A percentile compares a stretch with the other conserved stretches of the same genome.
phyloP scores from a whole-genome alignment of 64 coral and sea anemone species.

The Hydrozoanthus tunicans region DNA sequence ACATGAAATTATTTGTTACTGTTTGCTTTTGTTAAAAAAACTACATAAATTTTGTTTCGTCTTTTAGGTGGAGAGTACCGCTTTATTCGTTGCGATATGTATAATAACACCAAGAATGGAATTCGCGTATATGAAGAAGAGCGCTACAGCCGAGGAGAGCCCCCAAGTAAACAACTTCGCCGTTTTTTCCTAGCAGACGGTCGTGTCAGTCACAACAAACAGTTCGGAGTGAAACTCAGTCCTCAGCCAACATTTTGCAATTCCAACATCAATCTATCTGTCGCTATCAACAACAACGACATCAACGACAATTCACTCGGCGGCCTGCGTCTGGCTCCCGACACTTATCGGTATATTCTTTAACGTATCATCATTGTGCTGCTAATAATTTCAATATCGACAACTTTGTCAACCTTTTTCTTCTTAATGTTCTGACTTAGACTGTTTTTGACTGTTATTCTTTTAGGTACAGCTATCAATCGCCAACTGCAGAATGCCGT shows the following conservation, averaged over 20 bases:
- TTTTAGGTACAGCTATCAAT: constrained; percentile 6
- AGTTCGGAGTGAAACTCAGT: constrained; percentile 60
- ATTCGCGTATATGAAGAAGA: constrained; percentile 55
- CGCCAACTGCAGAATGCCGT: constrained; percentile 26
- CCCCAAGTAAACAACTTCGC: constrained; percentile 44
- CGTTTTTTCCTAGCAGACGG: constrained; percentile 23
- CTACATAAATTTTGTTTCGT: not conserved
- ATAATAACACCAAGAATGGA: constrained; percentile 42
- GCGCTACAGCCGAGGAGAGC: not conserved
- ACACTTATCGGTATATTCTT: not conserved
- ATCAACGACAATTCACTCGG: constrained; percentile 63
- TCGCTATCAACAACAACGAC: constrained; percentile 48
- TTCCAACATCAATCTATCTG: constrained; percentile 55
- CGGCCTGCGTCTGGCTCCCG: constrained; percentile 48
- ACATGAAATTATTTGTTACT: too few relatives aligned
- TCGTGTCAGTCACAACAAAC: constrained; percentile 42
- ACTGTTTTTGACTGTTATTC: not conserved
- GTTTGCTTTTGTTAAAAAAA: not conserved
- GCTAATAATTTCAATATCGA: too few relatives aligned
- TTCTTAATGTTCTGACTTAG: too few relatives aligned
- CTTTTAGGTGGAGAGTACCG: constrained; percentile 45
- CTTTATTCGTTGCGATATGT: constrained; percentile 41
- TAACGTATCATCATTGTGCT: too few relatives aligned
- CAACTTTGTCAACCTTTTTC: too few relatives aligned
- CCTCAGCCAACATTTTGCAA: constrained; percentile 36